Evolutionary conservation across 2,888 invertebrate genomes (phyloP), one percentile per base, ranked within the genome.

Genomic region (Sphaeridia pumilis): DNA sequence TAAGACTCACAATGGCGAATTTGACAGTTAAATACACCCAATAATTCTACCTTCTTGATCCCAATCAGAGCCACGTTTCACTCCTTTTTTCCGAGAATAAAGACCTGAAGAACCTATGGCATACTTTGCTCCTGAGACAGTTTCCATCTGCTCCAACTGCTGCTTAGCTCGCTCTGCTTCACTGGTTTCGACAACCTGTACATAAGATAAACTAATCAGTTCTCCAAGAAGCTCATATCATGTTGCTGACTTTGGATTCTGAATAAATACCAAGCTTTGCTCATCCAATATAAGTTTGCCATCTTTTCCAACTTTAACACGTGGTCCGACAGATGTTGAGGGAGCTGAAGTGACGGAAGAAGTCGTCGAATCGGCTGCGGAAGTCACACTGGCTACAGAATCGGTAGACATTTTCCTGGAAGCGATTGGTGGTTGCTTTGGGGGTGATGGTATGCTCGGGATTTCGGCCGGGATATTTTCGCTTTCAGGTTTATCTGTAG

Each of bases 271-370:
- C 68, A 89, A 75, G 67, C 87, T 88, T 67, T 84, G 79, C 67
- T 89, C 87, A 67, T 92, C 90, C 1, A 92, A 72, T 52, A 89
- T 78, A 51, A 90, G 79, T 70, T 87, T 81, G 0, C 89, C 90
- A 65, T 88, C 82, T 0, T 85, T 82, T 1, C 87, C 87, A 1
- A 92, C 78, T 73, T 86, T 89, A 38, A 92, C 80, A 70, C 87
- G 84, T 0, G 88, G 89, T 1, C 60, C 61, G 5, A 47, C 27
- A 21, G 46, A 31, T n/a, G 21, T 22, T 12, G 31, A 31, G 31
- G 12, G 7, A 12, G 31, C 7, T 7, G 34, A 12, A 31, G 22
- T 12, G 4, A 12, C 14, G 3, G 4, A 4, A 34, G n/a, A 10
- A 3, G 17, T 28, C 7, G 3, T n/a, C 7, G 31, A 20, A 43